Base-by-base conservation (phyloP, 2,888 invertebrate genomes). In the Pollenia labialis region DNA sequence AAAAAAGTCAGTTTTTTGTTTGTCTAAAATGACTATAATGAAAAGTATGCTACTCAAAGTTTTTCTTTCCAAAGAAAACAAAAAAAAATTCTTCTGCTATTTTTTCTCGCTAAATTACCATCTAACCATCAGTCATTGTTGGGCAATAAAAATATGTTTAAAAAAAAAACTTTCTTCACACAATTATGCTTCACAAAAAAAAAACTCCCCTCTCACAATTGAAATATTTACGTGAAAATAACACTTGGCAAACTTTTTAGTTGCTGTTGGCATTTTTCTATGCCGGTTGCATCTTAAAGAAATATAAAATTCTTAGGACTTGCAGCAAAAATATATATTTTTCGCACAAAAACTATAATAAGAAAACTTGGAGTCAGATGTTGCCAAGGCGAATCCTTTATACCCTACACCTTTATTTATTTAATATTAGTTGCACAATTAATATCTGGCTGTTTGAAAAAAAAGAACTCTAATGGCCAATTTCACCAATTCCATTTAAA, bases 171-270 rank as follows among this genome's bases (percentile, higher is more conserved):
- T 77, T 79, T 77, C 56, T 66, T 77, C 58, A 72, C 52, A 79
- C 79, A 84, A 79, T 84, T 84, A 84, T 84, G 66, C 18, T 84
- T 54, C 32, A n/a, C 18, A 52, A 16, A 3, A 68, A 3, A 68
- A 18, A 54, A 42, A 12, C 2, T 11, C 42, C 4, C 84, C 52
- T 81, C 52, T 52, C 69, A 79, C 84, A 84, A 84, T 84, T 74
- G 84, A 84, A 79, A 71, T 74, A 84, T 84, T 84, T 79, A 79
- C 79, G 84, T 79, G 72, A 84, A 79, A 74, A 84, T 79, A 84
- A 74, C 84, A 84, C 72, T 84, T 66, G 58, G 46, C 16, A 32
- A 79, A 84, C 54, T 54, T 74, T 32, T 32, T 60, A 58, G 72
- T 46, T 58, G 56, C 50, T 58, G 74, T 68, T 75, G 44, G 54